Evolutionary conservation across 2,797 vertebrate genomes (phyloP), one percentile per base, ranked within the genome.

Genomic region (Acanthis flammea): DNA sequence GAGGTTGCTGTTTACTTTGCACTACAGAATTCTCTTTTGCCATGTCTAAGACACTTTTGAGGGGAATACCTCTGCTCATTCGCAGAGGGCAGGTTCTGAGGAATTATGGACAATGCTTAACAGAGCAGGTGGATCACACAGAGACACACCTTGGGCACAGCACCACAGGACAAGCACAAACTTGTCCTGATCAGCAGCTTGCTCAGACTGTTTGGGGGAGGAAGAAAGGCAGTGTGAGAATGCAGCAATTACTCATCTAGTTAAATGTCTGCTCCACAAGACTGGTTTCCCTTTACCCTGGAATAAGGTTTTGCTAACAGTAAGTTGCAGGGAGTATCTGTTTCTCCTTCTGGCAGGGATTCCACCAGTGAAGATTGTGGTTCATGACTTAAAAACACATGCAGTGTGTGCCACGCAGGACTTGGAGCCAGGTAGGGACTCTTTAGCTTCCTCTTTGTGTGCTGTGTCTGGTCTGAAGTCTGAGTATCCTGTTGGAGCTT

Each of bases 201-300:
- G 60, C 65, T 90, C 28, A 55, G 74, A 31, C 61, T 73, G 25
- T 67, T 47, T 27, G 75, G 45, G 2, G 4, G 71, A 66, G 78
- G 45, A 45, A 54, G 80, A 75, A 63, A 60, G 58, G 84, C 75
- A 58, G 24, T 48, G 65, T 90, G 61, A 73, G 84, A 92, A 77
- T 68, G 28, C 60, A 78, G 70, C 14, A 35, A 63, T 92, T 63
- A 84, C 21, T 95, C 79, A 72, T 22, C 35, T 39, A 7, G 30
- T 19, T 33, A 12, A 54, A 37, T 3, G 37, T 68, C 65, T 50
- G 50, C 77, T 90, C 72, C 67, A 4, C 0, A 2, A 44, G 27
- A 44, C 67, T 71, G 58, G 13, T 78, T 79, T 75, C 79, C 71
- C 54, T 70, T 48, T 28, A 12, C 31, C 44, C 62, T 53, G 48